A percentile compares a stretch with the other conserved stretches of the same genome.
Conservation (phyloP, 2,113 vertebrate genomes). For the Sturnira hondurensis region DNA sequence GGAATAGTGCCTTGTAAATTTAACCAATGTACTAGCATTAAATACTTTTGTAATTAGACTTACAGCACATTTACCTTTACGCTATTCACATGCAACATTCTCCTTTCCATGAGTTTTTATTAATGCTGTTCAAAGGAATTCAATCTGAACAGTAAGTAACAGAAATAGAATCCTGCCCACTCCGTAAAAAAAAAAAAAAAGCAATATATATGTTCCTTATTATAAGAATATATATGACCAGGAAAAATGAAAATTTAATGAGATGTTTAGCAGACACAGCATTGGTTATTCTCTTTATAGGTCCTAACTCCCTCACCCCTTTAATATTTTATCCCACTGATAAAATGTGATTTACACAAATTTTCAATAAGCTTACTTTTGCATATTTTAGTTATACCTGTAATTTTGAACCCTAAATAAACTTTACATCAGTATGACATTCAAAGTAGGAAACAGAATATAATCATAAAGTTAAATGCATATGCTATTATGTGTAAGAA, state of each 20-base stretch:
- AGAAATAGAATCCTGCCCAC: background rate
- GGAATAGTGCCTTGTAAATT: background rate
- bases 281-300: background rate
- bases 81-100: background rate
- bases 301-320: background rate
- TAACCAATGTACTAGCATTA: slow-evolving; percentile 20
- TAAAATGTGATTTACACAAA: slow-evolving; percentile 9
- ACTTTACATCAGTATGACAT: background rate
- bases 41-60: slow-evolving; percentile 42
- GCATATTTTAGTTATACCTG: background rate
- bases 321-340: background rate
- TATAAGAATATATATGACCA: background rate
- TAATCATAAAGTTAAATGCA: slow-evolving; percentile 13
- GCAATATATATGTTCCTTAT: background rate
- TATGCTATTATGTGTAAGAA: background rate
- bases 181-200: background rate
- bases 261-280: background rate
- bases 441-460: slow-evolving; percentile 32
- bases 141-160: background rate
- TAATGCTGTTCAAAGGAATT: slow-evolving; percentile 7
- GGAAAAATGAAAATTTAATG: slow-evolving; percentile 33
- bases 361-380: background rate
- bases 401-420: background rate
- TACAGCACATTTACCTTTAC: slow-evolving; percentile 3
- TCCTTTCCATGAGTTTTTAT: background rate